Evolutionary conservation across 1,140 invertebrate genomes (phyloP).

Genomic region (Triops longicaudatus): DNA sequence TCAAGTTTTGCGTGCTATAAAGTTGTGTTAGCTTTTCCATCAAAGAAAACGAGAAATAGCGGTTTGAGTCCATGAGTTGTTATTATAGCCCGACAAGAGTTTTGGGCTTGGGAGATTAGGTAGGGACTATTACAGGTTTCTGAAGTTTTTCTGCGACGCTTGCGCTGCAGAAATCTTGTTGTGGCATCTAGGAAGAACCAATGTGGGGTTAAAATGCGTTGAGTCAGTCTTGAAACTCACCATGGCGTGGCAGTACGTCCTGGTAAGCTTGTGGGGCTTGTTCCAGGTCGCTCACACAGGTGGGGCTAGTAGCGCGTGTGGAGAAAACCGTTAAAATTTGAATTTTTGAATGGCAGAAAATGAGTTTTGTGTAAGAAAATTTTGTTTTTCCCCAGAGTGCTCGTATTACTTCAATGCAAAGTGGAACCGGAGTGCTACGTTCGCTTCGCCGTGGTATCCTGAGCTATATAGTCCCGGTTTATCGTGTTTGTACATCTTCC

Average conservation of each 20-base stretch:
- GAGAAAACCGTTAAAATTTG: too few species aligned
- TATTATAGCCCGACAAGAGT: too few species aligned
- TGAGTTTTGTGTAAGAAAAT: too few species aligned
- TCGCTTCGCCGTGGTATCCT: slow-evolving; percentile 43
- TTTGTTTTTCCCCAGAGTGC: not conserved
- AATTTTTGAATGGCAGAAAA: too few species aligned
- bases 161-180: not conserved
- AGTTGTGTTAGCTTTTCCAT: too few species aligned
- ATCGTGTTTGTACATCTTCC: slow-evolving; percentile 38
- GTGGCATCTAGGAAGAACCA: not conserved
- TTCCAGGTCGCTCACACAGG: not conserved
- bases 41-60: too few species aligned
- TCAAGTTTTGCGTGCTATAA: too few species aligned
- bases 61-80: too few species aligned
- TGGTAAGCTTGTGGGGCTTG: not conserved
- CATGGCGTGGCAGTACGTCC: not conserved
- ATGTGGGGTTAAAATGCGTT: not conserved
- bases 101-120: too few species aligned
- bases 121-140: too few species aligned
- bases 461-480: slow-evolving; percentile 39
- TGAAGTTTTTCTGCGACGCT: too few species aligned
- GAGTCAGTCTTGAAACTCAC: not conserved
- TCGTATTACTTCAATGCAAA: slow-evolving; percentile 17
- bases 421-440: slow-evolving; percentile 35
- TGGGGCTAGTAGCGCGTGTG: not conserved